phyloP scores from a whole-genome alignment of 2,113 vertebrate species.

The Brachyhypopomus occidentalis region DNA sequence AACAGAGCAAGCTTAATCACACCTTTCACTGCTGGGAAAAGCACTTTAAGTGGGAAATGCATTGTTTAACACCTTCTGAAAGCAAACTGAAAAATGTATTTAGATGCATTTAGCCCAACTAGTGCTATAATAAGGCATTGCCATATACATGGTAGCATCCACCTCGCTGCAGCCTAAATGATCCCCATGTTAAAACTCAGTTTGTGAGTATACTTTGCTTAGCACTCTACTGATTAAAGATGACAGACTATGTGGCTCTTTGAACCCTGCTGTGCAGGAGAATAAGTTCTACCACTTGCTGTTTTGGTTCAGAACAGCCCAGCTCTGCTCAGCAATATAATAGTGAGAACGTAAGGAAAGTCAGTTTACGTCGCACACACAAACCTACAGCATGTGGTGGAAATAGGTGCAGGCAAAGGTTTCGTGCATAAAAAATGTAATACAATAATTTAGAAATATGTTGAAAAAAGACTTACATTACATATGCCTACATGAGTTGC shows the following conservation, averaged over 20 bases:
- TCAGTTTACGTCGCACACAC: neutral
- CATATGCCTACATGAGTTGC: too few species aligned
- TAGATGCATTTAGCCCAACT: neutral
- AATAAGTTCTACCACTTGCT: neutral
- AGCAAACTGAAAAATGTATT: neutral
- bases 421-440: too few species aligned
- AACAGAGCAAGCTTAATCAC: neutral
- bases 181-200: constrained; percentile 15
- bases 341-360: constrained; percentile 19
- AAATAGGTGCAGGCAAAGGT: too few species aligned
- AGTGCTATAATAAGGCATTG: constrained; percentile 2
- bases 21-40: neutral
- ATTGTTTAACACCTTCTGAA: constrained; percentile 8
- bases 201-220: constrained; percentile 6
- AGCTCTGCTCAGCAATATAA: constrained; percentile 7
- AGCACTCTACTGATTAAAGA: neutral
- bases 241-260: neutral
- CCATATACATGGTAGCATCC: neutral
- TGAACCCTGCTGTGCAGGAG: constrained; percentile 21
- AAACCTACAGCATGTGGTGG: too few species aligned
- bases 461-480: too few species aligned
- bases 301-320: constrained; percentile 15
- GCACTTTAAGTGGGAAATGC: neutral
- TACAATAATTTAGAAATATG: too few species aligned
- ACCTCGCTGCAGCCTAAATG: constrained; percentile 19